Base-by-base conservation (phyloP, 1,140 invertebrate genomes). In the Adoxophyes honmai region DNA sequence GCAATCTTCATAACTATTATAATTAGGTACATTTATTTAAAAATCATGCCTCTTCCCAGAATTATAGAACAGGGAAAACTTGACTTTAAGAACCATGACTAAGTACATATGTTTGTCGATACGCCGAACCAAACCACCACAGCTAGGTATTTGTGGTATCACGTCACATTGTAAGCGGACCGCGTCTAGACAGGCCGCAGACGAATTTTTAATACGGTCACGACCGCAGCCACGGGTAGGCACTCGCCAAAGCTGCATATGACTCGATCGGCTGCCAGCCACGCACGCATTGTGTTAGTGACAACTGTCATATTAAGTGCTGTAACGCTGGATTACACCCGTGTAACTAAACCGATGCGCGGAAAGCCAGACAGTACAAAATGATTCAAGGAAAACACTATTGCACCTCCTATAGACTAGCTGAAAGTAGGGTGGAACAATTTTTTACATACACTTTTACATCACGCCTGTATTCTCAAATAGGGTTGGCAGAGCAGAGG, bases 121-220 rank as follows among this genome's bases (percentile, higher is more conserved):
- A 35, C 18, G n/a, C 21, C 8, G 21, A 28, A 28, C 21, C 21
- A 28, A 28, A 28, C 21, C 6, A 28, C 16, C 18, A 34, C 54
- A 59, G 58, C 52, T 65, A 60, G 62, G 63, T 74, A 64, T 67
- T 71, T 69, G 67, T 67, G 64, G 65, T 70, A 54, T 60, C 66
- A 65, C 68, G 73, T 70, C 71, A 73, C 70, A 69, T 66, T 77
- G 70, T 75, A 74, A 73, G 57, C 70, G 64, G 68, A 72, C 56
- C 64, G 55, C 68, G 83, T 86, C 83, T 86, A 84, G 83, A 86
- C 83, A 70, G 70, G 58, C 70, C 66, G 68, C 76, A 86, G 83
- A 86, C 81, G 73, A 84, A 80, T 85, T 85, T 86, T 85, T 81
- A 83, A 83, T 80, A 81, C 63, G 54, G 52, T 53, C 65, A 54